Conservation (phyloP, 1,140 invertebrate genomes). For the Drosophila suzukii region DNA sequence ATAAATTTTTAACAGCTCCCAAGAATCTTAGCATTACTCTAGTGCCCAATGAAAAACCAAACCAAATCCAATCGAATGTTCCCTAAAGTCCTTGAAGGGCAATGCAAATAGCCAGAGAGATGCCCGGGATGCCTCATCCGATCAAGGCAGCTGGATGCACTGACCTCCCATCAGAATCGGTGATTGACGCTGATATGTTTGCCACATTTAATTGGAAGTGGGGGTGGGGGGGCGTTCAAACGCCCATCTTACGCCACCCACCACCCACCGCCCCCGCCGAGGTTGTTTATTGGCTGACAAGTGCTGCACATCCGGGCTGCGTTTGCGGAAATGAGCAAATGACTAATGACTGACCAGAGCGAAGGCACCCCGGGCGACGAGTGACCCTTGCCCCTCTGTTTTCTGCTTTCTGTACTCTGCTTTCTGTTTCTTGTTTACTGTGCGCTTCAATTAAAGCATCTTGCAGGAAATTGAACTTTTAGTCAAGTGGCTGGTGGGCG, state of each 20-base stretch:
- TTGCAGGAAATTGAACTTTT: slow-evolving; percentile 81
- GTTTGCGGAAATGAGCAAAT: slow-evolving; percentile 80
- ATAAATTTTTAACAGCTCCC: not conserved
- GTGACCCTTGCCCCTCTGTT: slow-evolving; percentile 4
- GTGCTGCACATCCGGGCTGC: slow-evolving; percentile 79
- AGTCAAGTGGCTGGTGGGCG: slow-evolving; percentile 40
- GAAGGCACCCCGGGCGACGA: slow-evolving; percentile 39
- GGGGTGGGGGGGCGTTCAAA: slow-evolving; percentile 2
- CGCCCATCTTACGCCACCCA: not conserved
- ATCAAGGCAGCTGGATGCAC: slow-evolving; percentile 11
- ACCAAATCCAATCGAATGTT: not conserved
- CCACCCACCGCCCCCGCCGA: slow-evolving; percentile 13
- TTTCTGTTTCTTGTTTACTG: slow-evolving; percentile 58
- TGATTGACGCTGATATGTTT: slow-evolving; percentile 39
- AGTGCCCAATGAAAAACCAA: not conserved
- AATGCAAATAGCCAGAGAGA: not conserved
- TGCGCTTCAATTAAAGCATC: slow-evolving; percentile 79
- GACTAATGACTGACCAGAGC: slow-evolving; percentile 79
- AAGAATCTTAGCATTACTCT: no score
- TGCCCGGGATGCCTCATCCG: not conserved
- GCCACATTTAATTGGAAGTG: slow-evolving; percentile 55
- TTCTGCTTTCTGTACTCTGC: slow-evolving; percentile 9
- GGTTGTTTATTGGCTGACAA: slow-evolving; percentile 81
- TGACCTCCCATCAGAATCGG: slow-evolving; percentile 17
- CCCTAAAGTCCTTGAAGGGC: not conserved